Evolutionary conservation across 2,888 invertebrate species (phyloP).

Genomic region (Athalia cordata): DNA sequence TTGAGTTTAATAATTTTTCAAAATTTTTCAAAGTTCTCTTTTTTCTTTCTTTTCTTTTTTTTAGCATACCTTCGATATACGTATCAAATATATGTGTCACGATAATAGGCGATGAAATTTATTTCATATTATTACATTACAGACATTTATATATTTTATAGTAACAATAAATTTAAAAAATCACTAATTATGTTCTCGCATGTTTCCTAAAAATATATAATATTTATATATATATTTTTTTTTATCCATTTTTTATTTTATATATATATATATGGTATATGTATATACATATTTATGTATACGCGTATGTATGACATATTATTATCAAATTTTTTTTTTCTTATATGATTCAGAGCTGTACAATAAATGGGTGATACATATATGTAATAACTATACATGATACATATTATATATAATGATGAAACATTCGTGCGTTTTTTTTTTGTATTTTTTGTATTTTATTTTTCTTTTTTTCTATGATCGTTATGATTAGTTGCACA

Average conservation of each 20-base stretch:
- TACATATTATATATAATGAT: not conserved
- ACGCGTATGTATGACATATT: not conserved
- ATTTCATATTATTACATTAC: not conserved
- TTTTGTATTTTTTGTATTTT: no score
- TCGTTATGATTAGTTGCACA: slow-evolving; percentile 16
- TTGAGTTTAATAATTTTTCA: no score
- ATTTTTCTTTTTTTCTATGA: not conserved
- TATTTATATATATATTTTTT: not conserved
- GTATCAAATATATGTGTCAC: not conserved
- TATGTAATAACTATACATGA: not conserved
- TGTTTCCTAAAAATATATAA: slow-evolving; percentile 34
- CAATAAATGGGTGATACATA: slow-evolving; percentile 12
- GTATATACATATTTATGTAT: no score
- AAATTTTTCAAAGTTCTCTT: no score
- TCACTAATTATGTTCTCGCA: slow-evolving; percentile 29
- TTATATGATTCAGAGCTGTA: slow-evolving; percentile 8
- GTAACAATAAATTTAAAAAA: slow-evolving; percentile 13
- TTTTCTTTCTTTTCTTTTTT: no score
- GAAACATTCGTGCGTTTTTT: no score
- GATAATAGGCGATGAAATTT: slow-evolving; percentile 2
- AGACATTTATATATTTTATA: not conserved
- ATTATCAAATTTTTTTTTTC: slow-evolving; percentile 1
- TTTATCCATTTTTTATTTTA: no score
- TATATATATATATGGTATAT: not conserved
- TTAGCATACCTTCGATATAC: no score